Base-by-base conservation (phyloP, 1,140 invertebrate genomes). In the Cyclina sinensis region DNA sequence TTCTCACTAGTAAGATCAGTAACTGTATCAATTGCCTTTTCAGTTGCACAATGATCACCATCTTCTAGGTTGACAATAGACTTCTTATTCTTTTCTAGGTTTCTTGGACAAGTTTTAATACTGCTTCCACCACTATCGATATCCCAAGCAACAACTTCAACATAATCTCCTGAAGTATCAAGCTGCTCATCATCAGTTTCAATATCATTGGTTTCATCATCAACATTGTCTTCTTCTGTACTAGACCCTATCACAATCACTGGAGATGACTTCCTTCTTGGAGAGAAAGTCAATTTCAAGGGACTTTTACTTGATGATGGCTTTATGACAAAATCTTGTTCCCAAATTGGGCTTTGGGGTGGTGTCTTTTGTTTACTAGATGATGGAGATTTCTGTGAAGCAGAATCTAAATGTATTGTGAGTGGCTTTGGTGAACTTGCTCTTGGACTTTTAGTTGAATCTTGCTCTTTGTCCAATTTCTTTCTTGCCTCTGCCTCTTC, bases 321-420 rank as follows among this genome's bases (percentile, higher is more conserved):
- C 39, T 87, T 87, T 0, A 87, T 87, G 7, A 87, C 39, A 70
- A 80, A 87, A 35, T 87, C 85, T 51, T 87, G 85, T 51, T 87
- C 85, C 85, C 85, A 87, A 51, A 87, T 80, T 32, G 85, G 85
- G 27, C 70, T 76, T 27, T 78, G 21, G 4, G 85, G 85, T 18
- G 84, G 84, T 11, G 57, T 79, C 32, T 27, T 70, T 3, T 68
- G 27, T 24, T 37, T 76, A 21, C 37, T 18, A 0, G 84, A 85
- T 18, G 37, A 43, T n/a, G 62, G 59, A 9, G 65, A 62, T 57
- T 74, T 46, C 24, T 79, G 57, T 2, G 43, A 21, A 37, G 11
- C 14, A 24, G 12, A 59, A 37, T 81, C 79, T 16, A 1, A 18
- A 37, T 0, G 54, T 18, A 39, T 11, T 3, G 79, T 37, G 39